Evolutionary conservation across 1,140 invertebrate genomes (phyloP).

Genomic region (Anastatus disparis): DNA sequence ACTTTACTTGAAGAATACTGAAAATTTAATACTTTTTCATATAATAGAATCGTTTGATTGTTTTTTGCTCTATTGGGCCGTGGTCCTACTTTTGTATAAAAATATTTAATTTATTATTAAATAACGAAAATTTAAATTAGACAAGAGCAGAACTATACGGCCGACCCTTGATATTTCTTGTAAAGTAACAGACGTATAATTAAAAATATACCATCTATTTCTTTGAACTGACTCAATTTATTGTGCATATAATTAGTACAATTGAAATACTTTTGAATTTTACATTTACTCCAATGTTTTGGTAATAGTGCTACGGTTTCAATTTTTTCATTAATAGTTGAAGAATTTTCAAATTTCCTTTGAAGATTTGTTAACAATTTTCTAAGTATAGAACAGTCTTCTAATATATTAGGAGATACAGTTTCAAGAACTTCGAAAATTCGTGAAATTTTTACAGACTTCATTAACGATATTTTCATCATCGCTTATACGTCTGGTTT

Average conservation of each 20-base stretch:
- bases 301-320: neutral
- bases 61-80: too few relatives aligned
- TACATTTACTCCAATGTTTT: neutral
- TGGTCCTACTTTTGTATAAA: too few relatives aligned
- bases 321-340: neutral
- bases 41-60: too few relatives aligned
- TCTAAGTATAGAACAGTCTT: neutral
- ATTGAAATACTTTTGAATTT: neutral
- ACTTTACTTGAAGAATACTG: too few relatives aligned
- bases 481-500: neutral
- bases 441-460: neutral
- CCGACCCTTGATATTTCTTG: too few relatives aligned
- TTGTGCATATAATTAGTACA: neutral
- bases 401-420: neutral
- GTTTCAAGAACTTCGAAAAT: neutral
- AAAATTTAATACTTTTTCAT: too few relatives aligned
- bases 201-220: neutral
- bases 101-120: too few relatives aligned
- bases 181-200: neutral
- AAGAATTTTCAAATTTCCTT: neutral
- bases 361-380: neutral
- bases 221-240: neutral
- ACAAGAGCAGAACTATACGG: too few relatives aligned
- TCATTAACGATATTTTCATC: neutral
- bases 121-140: too few relatives aligned